Evolutionary conservation across 2,888 invertebrate genomes (phyloP).

Genomic region (Rambutsinella grinnellia): DNA sequence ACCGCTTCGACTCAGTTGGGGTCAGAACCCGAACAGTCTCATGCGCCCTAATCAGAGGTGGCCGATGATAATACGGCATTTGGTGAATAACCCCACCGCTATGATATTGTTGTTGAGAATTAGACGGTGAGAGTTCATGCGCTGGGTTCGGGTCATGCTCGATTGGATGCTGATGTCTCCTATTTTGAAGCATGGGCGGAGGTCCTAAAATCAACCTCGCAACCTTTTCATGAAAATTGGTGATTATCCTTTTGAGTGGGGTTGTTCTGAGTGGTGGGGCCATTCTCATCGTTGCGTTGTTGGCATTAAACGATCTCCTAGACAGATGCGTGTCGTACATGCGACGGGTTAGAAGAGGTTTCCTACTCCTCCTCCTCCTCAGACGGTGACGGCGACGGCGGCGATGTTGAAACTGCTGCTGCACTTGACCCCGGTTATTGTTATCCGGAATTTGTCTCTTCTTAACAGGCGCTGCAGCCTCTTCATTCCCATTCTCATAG

Average conservation of each 20-base stretch:
- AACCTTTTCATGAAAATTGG: constrained; percentile 26
- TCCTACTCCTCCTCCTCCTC: not conserved
- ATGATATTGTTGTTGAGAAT: not conserved
- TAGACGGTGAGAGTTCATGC: not conserved
- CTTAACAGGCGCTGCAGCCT: not conserved
- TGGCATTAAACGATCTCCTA: not conserved
- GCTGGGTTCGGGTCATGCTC: not conserved
- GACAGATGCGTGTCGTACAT: not conserved
- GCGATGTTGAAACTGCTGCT: not conserved
- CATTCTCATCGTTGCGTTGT: not conserved
- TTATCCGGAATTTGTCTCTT: constrained; percentile 9
- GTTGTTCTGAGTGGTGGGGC: not conserved
- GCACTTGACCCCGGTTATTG: not conserved
- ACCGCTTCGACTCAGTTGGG: constrained; percentile 3
- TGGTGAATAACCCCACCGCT: not conserved
- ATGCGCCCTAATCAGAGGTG: constrained; percentile 16
- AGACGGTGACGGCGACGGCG: not conserved
- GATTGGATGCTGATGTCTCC: not conserved
- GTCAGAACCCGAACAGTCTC: constrained; percentile 8
- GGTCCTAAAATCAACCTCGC: constrained; percentile 18
- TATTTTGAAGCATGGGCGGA: not conserved
- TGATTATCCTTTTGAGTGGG: constrained; percentile 23
- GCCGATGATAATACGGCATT: not conserved
- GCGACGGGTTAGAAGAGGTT: not conserved
- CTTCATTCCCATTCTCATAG: constrained; percentile 39